phyloP scores from a whole-genome alignment of 2,797 vertebrate species.

The Clamator glandarius region DNA sequence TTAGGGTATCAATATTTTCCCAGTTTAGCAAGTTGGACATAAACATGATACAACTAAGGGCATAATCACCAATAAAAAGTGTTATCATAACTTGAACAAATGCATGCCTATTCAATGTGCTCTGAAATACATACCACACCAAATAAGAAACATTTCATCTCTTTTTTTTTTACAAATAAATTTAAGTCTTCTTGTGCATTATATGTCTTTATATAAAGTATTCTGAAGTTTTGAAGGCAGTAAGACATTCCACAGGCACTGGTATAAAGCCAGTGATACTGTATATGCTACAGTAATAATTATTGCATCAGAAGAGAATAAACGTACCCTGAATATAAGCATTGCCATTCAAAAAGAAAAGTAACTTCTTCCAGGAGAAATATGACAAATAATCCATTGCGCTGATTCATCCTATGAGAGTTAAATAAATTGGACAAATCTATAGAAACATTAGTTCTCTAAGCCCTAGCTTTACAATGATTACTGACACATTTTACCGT shows the following conservation, averaged over 20 bases:
- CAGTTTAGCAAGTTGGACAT: neutral
- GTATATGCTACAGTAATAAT: neutral
- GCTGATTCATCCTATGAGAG: neutral
- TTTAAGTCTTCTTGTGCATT: neutral
- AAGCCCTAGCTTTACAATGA: neutral
- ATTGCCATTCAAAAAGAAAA: neutral
- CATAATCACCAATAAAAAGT: neutral
- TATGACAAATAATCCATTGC: neutral
- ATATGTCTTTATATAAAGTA: neutral
- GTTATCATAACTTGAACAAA: neutral
- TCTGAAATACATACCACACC: neutral
- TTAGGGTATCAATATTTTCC: neutral
- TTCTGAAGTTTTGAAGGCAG: neutral
- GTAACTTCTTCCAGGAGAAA: neutral
- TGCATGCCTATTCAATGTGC: neutral
- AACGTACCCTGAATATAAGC: neutral
- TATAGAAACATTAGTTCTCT: neutral
- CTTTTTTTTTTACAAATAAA: neutral
- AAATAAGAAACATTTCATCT: neutral
- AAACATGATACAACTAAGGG: neutral
- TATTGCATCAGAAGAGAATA: neutral
- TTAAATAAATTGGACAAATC: neutral
- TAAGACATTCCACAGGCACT: neutral
- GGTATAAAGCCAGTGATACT: neutral
- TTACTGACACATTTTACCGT: constrained; percentile 78